Conservation (phyloP, 2,113 vertebrate species). For the Pseudonaja textilis region DNA sequence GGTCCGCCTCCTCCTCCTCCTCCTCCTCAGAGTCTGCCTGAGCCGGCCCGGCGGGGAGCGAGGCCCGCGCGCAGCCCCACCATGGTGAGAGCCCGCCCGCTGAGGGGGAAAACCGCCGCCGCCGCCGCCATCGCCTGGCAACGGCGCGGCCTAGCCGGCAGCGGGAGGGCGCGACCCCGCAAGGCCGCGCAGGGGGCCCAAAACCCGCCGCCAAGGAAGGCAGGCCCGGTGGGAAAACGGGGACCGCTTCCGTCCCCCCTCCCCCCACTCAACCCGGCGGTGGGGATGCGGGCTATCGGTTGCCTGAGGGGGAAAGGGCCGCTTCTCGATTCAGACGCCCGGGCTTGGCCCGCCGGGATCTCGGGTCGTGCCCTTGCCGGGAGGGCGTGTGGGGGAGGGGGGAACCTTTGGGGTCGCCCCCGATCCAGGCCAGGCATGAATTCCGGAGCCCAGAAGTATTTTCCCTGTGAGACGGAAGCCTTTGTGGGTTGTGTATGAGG, state of each 20-base stretch:
- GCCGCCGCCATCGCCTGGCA: constrained; percentile 35
- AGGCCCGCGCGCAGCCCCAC: constrained; percentile 55
- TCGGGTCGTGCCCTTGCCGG: neutral
- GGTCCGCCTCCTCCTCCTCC: neutral
- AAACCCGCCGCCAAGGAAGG: neutral
- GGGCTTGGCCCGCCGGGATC: neutral
- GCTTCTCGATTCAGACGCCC: neutral
- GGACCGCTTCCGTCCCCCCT: neutral
- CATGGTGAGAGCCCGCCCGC: constrained; percentile 54
- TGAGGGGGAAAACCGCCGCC: neutral
- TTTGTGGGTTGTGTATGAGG: neutral
- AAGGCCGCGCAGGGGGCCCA: neutral
- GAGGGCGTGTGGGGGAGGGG: neutral
- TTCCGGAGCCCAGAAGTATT: neutral
- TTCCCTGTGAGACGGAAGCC: neutral
- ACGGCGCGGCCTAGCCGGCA: constrained; percentile 52
- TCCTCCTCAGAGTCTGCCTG: constrained; percentile 48
- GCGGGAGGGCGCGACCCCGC: neutral
- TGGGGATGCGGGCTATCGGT: neutral
- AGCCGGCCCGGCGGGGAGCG: constrained; percentile 50
- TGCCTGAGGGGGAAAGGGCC: neutral
- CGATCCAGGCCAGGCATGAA: neutral
- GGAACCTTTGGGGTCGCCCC: neutral
- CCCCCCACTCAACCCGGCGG: neutral
- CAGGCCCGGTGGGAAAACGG: neutral